These are phyloP conservation scores for Malthinus seriepunctatus DNA, from an alignment of 2,888 invertebrate genomes.

Conservation along the genomic window DNA sequence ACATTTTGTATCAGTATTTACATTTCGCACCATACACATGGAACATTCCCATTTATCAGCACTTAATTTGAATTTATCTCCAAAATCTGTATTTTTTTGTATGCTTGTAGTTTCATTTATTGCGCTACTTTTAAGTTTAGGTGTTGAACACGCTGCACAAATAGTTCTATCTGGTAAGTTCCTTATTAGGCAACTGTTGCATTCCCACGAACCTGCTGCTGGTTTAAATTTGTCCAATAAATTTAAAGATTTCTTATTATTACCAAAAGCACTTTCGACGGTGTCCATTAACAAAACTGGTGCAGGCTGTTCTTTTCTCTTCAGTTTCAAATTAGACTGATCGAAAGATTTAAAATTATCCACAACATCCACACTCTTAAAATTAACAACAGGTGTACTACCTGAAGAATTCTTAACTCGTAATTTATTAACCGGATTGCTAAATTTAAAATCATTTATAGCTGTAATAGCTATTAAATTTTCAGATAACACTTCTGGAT, in stretches of 20 bases:
- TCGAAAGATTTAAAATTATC: constrained; percentile 45
- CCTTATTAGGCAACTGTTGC: constrained; percentile 64
- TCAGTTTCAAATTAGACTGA: constrained; percentile 16
- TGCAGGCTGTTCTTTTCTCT: constrained; percentile 21
- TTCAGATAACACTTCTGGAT: constrained; percentile 56
- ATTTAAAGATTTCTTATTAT: neutral
- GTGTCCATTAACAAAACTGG: constrained; percentile 32
- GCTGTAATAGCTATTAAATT: constrained; percentile 53
- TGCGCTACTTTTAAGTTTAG: constrained; percentile 41
- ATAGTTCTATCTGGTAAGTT: constrained; percentile 56
- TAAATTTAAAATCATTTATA: constrained; percentile 62
- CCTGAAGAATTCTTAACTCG: constrained; percentile 20
- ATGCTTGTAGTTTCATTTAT: neutral
- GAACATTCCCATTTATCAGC: constrained; percentile 61
- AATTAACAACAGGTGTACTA: neutral
- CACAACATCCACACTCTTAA: constrained; percentile 5
- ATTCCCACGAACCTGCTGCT: constrained; percentile 66
- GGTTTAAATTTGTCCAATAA: constrained; percentile 57
- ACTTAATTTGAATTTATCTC: constrained; percentile 38
- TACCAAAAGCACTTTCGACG: constrained; percentile 7
- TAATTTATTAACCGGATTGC: constrained; percentile 55
- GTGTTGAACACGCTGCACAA: constrained; percentile 61
- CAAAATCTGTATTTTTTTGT: constrained; percentile 31
- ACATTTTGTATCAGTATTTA: constrained; percentile 55
- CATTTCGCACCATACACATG: constrained; percentile 64